Evolutionary conservation across 2,888 invertebrate genomes (phyloP).

Genomic region (Stenodema calcarata): DNA sequence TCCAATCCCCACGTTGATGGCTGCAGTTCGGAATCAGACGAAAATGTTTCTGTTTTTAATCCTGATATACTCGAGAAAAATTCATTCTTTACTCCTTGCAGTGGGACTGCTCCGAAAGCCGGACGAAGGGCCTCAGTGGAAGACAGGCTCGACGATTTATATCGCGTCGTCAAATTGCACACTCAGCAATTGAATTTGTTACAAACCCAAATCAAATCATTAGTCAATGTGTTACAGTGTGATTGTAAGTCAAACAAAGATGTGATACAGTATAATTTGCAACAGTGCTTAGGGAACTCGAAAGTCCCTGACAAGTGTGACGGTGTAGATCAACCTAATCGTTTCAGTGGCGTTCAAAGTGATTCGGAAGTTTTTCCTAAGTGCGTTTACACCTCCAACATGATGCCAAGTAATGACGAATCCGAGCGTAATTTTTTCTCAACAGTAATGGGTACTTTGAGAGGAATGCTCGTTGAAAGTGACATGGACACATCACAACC

Average conservation of each 20-base stretch:
- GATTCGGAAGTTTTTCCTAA: not conserved
- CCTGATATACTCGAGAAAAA: not conserved
- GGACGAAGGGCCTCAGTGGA: not conserved
- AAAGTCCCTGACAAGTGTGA: not conserved
- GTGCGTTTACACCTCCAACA: not conserved
- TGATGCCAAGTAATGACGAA: not conserved
- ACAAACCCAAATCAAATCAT: constrained; percentile 34
- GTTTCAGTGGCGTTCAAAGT: not conserved
- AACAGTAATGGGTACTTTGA: constrained; percentile 25
- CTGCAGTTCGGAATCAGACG: constrained; percentile 33
- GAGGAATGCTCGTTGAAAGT: constrained; percentile 17
- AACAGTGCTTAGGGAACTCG: not conserved
- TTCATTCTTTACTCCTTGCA: not conserved
- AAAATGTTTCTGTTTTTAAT: not conserved
- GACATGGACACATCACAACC: not conserved
- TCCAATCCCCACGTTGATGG: constrained; percentile 38
- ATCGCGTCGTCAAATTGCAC: constrained; percentile 24
- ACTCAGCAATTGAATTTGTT: constrained; percentile 29
- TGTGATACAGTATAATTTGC: not conserved
- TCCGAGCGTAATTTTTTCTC: constrained; percentile 35
- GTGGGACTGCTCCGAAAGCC: not conserved
- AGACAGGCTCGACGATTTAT: constrained; percentile 23
- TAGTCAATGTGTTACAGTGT: constrained; percentile 25
- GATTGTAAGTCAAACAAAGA: not conserved
- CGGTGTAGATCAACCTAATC: not conserved